These are phyloP conservation scores for Trilocha varians DNA, from an alignment of 2,888 invertebrate genomes.

Conservation along the genomic window DNA sequence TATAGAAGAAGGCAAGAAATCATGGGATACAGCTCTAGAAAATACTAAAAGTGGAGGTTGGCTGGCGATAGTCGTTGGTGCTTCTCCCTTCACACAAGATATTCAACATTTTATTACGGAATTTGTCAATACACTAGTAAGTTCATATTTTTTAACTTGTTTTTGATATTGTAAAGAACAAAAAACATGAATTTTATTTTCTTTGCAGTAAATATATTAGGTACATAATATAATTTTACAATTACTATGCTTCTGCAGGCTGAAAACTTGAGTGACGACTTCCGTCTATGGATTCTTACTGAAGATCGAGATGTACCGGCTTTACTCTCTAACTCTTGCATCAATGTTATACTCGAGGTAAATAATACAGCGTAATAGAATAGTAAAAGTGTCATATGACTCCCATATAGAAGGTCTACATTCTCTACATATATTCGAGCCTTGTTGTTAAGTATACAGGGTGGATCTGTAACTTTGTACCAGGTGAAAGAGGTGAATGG, in stretches of 20 bases:
- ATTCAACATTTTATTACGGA: slow-evolving; percentile 38
- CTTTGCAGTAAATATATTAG: no score
- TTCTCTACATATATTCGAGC: no score
- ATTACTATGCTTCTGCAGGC: slow-evolving; percentile 27
- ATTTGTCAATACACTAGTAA: slow-evolving; percentile 29
- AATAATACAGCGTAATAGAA: slow-evolving; percentile 2
- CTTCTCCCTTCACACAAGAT: slow-evolving; percentile 46
- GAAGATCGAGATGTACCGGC: slow-evolving; percentile 87
- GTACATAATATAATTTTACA: no score
- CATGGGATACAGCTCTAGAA: slow-evolving; percentile 40
- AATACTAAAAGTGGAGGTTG: slow-evolving; percentile 39
- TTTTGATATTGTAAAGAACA: not conserved
- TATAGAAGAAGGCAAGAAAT: slow-evolving; percentile 34
- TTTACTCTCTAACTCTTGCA: slow-evolving; percentile 81
- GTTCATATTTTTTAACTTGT: slow-evolving; percentile 1
- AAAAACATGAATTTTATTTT: no score
- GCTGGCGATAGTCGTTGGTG: slow-evolving; percentile 48
- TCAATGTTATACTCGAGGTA: slow-evolving; percentile 75
- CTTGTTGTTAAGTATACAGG: no score
- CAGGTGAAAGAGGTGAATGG: no score
- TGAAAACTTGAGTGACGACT: slow-evolving; percentile 42
- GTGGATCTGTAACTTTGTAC: no score
- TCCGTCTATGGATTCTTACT: slow-evolving; percentile 86
- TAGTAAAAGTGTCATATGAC: no score
- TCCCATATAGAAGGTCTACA: no score